Evolutionary conservation across 2,113 vertebrate species (phyloP).

Genomic region (Donacobius atricapilla): DNA sequence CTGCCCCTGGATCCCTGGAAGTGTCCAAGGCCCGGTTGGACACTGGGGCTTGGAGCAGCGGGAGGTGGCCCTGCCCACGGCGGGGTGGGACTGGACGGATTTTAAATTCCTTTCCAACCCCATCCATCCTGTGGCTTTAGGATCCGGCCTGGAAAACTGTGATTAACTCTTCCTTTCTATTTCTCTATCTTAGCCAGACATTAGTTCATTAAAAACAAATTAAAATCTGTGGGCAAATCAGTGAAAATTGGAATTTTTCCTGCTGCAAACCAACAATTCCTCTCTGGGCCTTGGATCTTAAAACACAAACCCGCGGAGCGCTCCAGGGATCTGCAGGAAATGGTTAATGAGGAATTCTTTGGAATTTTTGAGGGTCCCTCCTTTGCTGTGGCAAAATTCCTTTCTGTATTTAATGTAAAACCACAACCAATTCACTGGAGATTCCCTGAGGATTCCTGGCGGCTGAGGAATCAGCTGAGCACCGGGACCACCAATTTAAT

Average conservation of each 20-base stretch:
- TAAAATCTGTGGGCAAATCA: background rate
- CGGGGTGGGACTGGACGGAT: background rate
- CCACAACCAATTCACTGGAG: rapidly evolving
- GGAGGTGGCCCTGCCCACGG: no score
- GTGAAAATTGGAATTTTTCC: background rate
- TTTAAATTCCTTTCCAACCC: no score
- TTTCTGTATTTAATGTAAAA: background rate
- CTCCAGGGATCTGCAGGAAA: background rate
- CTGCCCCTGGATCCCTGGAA: background rate
- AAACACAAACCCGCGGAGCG: background rate
- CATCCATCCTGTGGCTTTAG: background rate
- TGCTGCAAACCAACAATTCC: background rate
- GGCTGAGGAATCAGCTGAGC: background rate
- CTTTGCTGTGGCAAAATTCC: no score
- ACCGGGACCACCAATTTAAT: background rate
- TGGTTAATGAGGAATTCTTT: no score
- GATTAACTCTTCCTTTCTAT: background rate
- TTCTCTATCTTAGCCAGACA: rapidly evolving
- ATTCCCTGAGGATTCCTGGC: background rate
- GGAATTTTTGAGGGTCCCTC: no score
- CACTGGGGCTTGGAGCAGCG: rapidly evolving
- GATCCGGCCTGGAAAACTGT: background rate
- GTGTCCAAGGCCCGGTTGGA: rapidly evolving
- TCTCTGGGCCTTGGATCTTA: background rate
- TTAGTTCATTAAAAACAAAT: background rate